Base-by-base conservation (phyloP, 2,797 vertebrate genomes). In the Galago senegalensis region DNA sequence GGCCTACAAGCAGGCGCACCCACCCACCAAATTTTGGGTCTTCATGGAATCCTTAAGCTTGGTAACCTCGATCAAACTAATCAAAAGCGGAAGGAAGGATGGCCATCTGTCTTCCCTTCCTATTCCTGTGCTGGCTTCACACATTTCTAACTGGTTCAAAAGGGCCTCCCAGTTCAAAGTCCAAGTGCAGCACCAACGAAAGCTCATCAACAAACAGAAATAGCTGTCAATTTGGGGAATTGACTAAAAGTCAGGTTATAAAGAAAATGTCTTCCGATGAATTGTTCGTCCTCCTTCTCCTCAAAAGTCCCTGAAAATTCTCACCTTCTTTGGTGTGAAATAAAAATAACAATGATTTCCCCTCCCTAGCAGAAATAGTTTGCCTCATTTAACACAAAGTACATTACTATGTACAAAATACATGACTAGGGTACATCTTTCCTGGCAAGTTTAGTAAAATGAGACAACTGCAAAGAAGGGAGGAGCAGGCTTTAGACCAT, bases 381-480 rank as follows among this genome's bases (percentile, higher is more conserved):
- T 88, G 34, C 49, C 80, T 94, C 80, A 91, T 89, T 72, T 91
- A 96, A 96, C 97, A 91, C 60, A 87, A 86, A 91, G 7, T 53
- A 63, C 49, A 53, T 25, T 25, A 53, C 29, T n/a, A 16, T 53
- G 49, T 53, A 91, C 60, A 87, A 86, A 91, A 9, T 53, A 63
- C 40, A 53, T 25, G 21, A 53, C 20, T n/a, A 49, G 10, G n/a
- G 10, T 65, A 61, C 37, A 20, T 60, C 13, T 79, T 20, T 58
- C 67, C 87, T 46, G 9, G 46, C 14, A 67, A 86, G 27, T 69
- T 70, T 40, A 53, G n/a, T 20, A 72, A 87, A 94, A 46, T 9
- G 20, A 17, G 53, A 80, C 34, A 79, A 63, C 3, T 27, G 40
- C 40, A 56, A 92, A 61, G 73, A 70, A 77, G 13, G 7, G 31